Conservation (phyloP, 2,888 invertebrate genomes). For the Dasysyrphus tricinctus region DNA sequence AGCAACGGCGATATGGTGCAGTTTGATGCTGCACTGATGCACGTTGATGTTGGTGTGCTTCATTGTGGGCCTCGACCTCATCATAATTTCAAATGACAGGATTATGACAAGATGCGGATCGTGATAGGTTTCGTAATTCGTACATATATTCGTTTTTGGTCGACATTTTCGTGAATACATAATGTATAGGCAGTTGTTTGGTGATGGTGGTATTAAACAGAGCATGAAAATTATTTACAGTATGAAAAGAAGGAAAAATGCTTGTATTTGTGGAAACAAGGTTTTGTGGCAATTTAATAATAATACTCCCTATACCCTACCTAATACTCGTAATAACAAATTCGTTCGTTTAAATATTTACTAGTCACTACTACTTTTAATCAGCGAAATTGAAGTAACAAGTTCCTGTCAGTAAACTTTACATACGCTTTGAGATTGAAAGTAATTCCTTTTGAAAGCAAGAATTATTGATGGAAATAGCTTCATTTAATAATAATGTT, state of each 20-base stretch:
- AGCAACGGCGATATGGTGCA: conserved; percentile 8
- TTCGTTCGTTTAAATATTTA: no score
- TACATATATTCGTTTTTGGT: conserved; percentile 20
- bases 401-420: no score
- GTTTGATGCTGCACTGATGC: conserved; percentile 29
- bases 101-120: conserved; percentile 80
- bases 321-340: no score
- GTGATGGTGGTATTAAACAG: conserved; percentile 29
- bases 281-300: no score
- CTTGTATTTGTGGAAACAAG: no score
- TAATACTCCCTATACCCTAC: no score
- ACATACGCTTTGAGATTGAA: no score
- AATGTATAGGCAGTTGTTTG: neutral
- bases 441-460: no score
- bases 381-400: no score
- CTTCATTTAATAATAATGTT: no score
- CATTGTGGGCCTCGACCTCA: conserved; percentile 67
- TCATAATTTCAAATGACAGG: conserved; percentile 78
- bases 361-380: no score
- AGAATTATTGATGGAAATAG: no score
- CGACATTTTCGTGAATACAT: conserved; percentile 11
- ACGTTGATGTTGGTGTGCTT: conserved; percentile 34
- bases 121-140: conserved; percentile 56
- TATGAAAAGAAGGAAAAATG: conserved; percentile 30
- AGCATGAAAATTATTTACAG: conserved; percentile 40